These are phyloP conservation scores for Clavelina lepadiformis DNA, from an alignment of 23 tunicate genomes.

Conservation along the genomic window DNA sequence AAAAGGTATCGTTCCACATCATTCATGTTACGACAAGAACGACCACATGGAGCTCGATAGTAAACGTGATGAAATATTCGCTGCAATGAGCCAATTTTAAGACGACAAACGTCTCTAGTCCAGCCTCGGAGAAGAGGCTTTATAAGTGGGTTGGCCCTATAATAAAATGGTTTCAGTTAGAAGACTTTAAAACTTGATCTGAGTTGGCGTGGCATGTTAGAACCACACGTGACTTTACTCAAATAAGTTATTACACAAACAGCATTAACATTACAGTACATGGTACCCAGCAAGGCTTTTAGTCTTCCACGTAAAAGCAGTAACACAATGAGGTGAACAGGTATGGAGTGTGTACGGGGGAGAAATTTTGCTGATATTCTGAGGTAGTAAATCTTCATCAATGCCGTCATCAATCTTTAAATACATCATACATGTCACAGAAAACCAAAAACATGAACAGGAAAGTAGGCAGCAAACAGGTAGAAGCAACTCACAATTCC, in stretches of 20 bases:
- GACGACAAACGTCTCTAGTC: slow-evolving; percentile 59
- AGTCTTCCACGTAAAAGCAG: slow-evolving; percentile 2
- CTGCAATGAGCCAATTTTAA: slow-evolving; percentile 5
- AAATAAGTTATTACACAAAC: too few relatives aligned
- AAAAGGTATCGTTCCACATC: slow-evolving; percentile 56
- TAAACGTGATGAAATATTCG: slow-evolving; percentile 54
- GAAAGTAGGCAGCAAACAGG: too few relatives aligned
- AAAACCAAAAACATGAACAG: too few relatives aligned
- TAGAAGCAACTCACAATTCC: background rate
- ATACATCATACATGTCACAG: too few relatives aligned
- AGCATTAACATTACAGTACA: background rate
- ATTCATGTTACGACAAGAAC: slow-evolving; percentile 63
- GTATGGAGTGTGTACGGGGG: slow-evolving; percentile 3
- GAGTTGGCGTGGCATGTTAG: too few relatives aligned
- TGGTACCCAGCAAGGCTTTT: slow-evolving; percentile 8
- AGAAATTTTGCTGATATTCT: slow-evolving; percentile 4
- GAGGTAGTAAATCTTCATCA: background rate
- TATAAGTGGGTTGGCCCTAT: slow-evolving; percentile 48
- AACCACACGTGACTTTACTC: too few relatives aligned
- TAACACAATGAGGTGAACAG: slow-evolving; percentile 13
- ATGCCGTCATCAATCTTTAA: slow-evolving; percentile 27
- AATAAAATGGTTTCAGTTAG: background rate
- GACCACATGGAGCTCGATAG: slow-evolving; percentile 74
- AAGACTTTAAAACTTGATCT: too few relatives aligned
- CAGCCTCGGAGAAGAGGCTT: slow-evolving; percentile 69